Conservation (phyloP, 2,113 vertebrate genomes). For the Sminthopsis crassicaudata region DNA sequence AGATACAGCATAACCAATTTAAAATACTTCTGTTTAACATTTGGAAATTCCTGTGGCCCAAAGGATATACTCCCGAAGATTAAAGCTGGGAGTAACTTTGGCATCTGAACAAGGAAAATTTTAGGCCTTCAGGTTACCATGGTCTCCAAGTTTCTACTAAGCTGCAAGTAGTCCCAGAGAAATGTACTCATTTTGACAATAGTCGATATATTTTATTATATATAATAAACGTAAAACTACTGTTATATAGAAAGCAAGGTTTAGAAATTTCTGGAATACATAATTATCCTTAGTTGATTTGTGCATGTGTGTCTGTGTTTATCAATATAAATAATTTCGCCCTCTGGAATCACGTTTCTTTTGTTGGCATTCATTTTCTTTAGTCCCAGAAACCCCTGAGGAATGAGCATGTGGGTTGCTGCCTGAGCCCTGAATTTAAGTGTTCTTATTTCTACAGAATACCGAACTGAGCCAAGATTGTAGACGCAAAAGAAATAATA, state of each 20-base stretch:
- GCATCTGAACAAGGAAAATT: background rate
- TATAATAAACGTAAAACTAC: background rate
- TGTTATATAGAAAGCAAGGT: background rate
- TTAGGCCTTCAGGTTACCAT: background rate
- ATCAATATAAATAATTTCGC: accelerated
- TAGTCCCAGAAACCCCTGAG: background rate
- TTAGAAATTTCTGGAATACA: background rate
- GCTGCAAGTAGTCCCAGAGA: background rate
- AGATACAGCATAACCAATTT: background rate
- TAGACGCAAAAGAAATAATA: background rate
- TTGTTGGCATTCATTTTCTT: accelerated
- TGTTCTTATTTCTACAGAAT: background rate
- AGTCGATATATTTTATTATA: background rate
- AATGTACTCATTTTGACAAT: background rate
- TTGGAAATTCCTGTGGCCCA: background rate
- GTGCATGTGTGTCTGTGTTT: background rate
- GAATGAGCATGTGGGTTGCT: accelerated
- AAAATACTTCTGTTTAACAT: background rate
- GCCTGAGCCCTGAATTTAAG: too few species aligned
- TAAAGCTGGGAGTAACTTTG: background rate
- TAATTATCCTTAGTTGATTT: background rate
- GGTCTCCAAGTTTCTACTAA: background rate
- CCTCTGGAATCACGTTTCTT: accelerated
- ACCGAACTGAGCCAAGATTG: too few species aligned
- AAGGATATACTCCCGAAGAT: background rate